Evolutionary conservation across 2,113 vertebrate species (phyloP).

Genomic region (Muscicapa adusta): DNA sequence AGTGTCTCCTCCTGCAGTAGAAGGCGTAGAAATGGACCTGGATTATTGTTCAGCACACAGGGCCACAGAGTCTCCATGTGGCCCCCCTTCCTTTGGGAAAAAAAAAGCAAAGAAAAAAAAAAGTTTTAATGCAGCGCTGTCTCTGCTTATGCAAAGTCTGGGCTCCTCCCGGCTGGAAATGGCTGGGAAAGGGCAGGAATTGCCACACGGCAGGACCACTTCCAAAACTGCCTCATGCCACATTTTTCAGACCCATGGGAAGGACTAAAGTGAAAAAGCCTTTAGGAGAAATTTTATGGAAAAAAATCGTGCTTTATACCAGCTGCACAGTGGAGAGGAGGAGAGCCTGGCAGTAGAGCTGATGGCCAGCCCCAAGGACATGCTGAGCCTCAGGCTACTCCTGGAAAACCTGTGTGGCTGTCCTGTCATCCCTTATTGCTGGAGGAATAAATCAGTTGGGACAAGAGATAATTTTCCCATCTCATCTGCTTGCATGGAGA

Average conservation of each 20-base stretch:
- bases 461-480: fast-evolving
- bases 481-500: background rate
- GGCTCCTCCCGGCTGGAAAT: fast-evolving
- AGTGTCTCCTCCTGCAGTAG: background rate
- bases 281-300: background rate
- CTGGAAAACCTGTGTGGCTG: background rate
- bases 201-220: fast-evolving
- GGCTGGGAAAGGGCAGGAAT: background rate
- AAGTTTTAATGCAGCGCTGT: fast-evolving
- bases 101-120: background rate
- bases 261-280: background rate
- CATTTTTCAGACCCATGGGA: fast-evolving
- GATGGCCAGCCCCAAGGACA: too few relatives aligned
- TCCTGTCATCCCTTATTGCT: background rate
- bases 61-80: fast-evolving
- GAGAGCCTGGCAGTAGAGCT: fast-evolving
- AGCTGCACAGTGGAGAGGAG: fast-evolving
- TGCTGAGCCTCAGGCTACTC: fast-evolving
- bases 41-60: fast-evolving
- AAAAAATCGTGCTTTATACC: background rate
- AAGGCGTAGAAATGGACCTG: background rate
- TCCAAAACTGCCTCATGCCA: background rate
- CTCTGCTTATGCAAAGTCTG: background rate
- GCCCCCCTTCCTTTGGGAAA: fast-evolving
- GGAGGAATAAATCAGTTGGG: background rate